Conservation (phyloP, 1,140 invertebrate species). For the Aphidius ervi region DNA sequence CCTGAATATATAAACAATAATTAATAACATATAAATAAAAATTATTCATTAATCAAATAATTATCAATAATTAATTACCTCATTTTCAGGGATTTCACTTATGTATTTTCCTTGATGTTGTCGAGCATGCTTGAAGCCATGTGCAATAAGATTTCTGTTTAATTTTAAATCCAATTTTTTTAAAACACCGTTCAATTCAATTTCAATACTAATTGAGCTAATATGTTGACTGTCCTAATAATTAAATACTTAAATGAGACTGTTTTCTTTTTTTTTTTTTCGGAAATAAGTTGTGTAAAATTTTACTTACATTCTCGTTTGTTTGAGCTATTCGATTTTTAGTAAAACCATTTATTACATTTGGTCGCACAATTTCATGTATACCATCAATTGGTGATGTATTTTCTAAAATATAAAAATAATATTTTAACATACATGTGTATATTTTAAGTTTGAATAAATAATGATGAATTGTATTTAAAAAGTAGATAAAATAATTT, state of each 20-base stretch:
- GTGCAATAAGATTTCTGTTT: slow-evolving; percentile 72
- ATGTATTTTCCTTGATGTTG: slow-evolving; percentile 66
- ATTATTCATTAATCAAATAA: not conserved
- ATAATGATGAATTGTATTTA: too few species aligned
- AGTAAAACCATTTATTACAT: slow-evolving; percentile 66
- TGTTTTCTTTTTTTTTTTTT: too few species aligned
- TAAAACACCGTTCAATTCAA: slow-evolving; percentile 63
- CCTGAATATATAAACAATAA: slow-evolving; percentile 49
- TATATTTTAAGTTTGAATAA: too few species aligned
- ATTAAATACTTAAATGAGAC: too few species aligned
- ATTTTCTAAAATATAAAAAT: too few species aligned
- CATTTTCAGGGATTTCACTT: slow-evolving; percentile 58
- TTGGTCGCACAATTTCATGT: slow-evolving; percentile 64
- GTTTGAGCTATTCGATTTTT: slow-evolving; percentile 67
- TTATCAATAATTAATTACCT: slow-evolving; percentile 51
- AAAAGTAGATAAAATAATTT: too few species aligned
- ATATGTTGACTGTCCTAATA: too few species aligned
- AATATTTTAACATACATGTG: too few species aligned
- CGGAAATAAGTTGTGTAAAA: too few species aligned
- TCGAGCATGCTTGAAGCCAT: slow-evolving; percentile 68
- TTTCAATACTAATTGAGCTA: slow-evolving; percentile 32
- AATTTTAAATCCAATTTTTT: slow-evolving; percentile 70
- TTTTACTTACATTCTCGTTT: slow-evolving; percentile 60
- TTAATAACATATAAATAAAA: too few species aligned
- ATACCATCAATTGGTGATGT: slow-evolving; percentile 64